A percentile compares a stretch with the other conserved stretches of the same genome.
These are phyloP conservation scores for Tetramorium parvispinum DNA, from an alignment of 1,140 invertebrate species.

Conservation along the genomic window DNA sequence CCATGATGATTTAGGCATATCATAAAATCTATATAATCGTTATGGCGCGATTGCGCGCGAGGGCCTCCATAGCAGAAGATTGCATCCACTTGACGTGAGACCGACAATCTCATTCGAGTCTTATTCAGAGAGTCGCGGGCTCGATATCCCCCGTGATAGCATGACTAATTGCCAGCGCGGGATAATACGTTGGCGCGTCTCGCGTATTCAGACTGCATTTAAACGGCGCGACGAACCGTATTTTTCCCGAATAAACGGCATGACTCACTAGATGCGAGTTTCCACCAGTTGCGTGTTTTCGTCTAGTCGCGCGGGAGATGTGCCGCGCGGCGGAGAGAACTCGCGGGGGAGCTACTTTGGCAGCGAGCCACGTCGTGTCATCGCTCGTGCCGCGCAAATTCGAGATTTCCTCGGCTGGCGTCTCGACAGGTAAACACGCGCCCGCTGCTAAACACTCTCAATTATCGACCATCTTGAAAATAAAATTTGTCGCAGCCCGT, in stretches of 20 bases:
- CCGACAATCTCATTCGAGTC: background rate
- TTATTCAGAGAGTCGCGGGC: slow-evolving; percentile 26
- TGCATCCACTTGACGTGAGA: background rate
- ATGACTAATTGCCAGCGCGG: slow-evolving; percentile 37
- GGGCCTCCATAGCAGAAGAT: background rate
- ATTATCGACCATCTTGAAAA: slow-evolving; percentile 64
- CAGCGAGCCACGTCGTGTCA: slow-evolving; percentile 67
- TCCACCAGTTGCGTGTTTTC: slow-evolving; percentile 56
- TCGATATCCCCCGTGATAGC: background rate
- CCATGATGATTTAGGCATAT: background rate
- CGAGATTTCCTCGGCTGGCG: slow-evolving; percentile 55
- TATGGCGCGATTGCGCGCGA: background rate
- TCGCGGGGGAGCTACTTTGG: slow-evolving; percentile 62
- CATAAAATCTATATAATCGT: background rate
- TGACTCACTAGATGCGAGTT: slow-evolving; percentile 35
- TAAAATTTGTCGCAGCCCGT: slow-evolving; percentile 23
- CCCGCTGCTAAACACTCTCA: slow-evolving; percentile 70
- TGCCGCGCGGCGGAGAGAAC: slow-evolving; percentile 27
- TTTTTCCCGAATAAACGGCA: slow-evolving; percentile 47
- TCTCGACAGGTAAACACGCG: slow-evolving; percentile 78
- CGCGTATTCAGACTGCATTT: background rate
- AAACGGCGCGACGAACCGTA: slow-evolving; percentile 3
- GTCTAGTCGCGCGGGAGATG: slow-evolving; percentile 9
- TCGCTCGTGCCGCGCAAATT: slow-evolving; percentile 58
- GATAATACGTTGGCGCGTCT: slow-evolving; percentile 41